These are phyloP conservation scores for Triops cancriformis DNA, from an alignment of 1,140 invertebrate species.

Conservation along the genomic window DNA sequence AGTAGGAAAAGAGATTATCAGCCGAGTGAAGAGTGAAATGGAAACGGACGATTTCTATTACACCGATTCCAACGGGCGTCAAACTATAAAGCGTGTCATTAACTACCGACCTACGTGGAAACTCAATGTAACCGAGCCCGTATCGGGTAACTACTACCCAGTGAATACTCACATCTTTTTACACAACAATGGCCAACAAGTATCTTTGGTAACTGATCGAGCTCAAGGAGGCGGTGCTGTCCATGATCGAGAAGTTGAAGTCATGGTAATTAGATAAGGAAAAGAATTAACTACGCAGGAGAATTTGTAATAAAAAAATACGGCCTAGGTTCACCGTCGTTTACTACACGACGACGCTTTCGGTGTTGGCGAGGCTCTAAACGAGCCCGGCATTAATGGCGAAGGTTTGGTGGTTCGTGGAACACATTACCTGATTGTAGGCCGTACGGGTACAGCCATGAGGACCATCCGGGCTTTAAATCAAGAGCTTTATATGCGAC, in stretches of 20 bases:
- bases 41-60: slow-evolving; percentile 47
- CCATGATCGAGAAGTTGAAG: slow-evolving; percentile 61
- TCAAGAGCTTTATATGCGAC: slow-evolving; percentile 24
- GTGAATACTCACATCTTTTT: slow-evolving; percentile 46
- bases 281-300: background rate
- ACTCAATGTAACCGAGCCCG: slow-evolving; percentile 46
- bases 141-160: slow-evolving; percentile 53
- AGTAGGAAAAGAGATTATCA: slow-evolving; percentile 49
- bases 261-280: slow-evolving; percentile 53
- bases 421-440: slow-evolving; percentile 34
- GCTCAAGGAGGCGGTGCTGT: slow-evolving; percentile 78
- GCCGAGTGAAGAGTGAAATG: slow-evolving; percentile 42
- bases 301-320: background rate
- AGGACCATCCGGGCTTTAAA: slow-evolving; percentile 18
- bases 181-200: slow-evolving; percentile 32
- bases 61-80: slow-evolving; percentile 61
- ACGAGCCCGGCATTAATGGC: slow-evolving; percentile 46
- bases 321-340: slow-evolving; percentile 26
- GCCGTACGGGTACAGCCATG: slow-evolving; percentile 10
- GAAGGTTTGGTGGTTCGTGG: slow-evolving; percentile 50
- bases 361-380: slow-evolving; percentile 53
- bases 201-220: slow-evolving; percentile 58
- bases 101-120: slow-evolving; percentile 46
- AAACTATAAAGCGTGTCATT: slow-evolving; percentile 48
- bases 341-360: slow-evolving; percentile 45